Conservation (phyloP, 2,113 vertebrate species). For the Delphinapterus leucas region DNA sequence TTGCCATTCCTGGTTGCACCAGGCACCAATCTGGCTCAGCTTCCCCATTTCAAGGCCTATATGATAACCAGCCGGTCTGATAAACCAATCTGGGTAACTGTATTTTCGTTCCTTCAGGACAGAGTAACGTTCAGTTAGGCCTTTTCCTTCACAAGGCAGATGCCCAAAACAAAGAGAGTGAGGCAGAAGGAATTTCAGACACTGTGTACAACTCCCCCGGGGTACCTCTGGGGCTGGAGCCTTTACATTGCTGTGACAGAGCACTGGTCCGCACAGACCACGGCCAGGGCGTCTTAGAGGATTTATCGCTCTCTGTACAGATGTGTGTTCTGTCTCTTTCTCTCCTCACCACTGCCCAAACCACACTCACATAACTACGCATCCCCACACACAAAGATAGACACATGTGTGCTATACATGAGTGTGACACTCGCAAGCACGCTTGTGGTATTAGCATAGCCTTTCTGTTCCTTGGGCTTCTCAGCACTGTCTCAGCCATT, state of each 20-base stretch:
- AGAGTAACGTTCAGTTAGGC: neutral
- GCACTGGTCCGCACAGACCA: neutral
- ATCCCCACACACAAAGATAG: neutral
- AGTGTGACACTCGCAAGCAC: neutral
- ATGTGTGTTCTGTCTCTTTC: neutral
- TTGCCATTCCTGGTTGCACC: neutral
- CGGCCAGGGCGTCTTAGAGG: neutral
- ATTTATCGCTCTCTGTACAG: neutral
- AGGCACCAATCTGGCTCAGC: neutral
- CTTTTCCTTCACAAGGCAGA: slow-evolving; percentile 1
- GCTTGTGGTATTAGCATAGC: accelerated
- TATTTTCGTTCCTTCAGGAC: neutral
- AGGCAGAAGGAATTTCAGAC: slow-evolving; percentile 38
- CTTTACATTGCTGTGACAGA: neutral
- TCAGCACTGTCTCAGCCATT: neutral
- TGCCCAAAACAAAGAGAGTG: slow-evolving; percentile 39
- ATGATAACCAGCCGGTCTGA: neutral
- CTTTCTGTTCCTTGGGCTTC: neutral
- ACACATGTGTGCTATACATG: accelerated
- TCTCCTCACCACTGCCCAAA: neutral
- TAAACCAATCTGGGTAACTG: neutral
- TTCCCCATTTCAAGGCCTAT: neutral
- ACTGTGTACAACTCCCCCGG: neutral
- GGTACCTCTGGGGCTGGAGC: neutral
- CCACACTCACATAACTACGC: neutral